Evolutionary conservation across 2,113 vertebrate species (phyloP), one percentile per base, ranked within the genome.

Genomic region (Pipra filicauda): DNA sequence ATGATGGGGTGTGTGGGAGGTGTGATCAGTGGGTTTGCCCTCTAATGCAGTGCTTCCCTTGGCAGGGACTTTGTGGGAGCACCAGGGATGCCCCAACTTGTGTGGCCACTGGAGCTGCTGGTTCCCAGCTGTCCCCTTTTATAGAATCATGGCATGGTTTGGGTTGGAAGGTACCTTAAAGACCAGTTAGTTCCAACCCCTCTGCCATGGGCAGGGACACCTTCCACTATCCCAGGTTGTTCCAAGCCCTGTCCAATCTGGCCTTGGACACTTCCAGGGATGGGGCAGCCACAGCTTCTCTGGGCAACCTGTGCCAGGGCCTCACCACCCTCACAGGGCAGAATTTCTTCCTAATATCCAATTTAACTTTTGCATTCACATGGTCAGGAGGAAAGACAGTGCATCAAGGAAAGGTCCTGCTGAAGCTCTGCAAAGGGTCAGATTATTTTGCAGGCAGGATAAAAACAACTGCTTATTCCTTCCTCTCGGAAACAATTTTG

Each of bases 361-460:
- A 46, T 57, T 31, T 57, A 64, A 35, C 24, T 35, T 37, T n/a
- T 43, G 54, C 22, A 5, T 23, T 71, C 8, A 3, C 3, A 1
- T 0, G 0, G 19, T 21, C 12, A 31, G 46, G 65, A 82, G 52
- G 35, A 51, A 76, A 18, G 65, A 22, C 4, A 24, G 16, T 0
- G 3, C 23, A 5, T 18, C 14, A 51, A 71, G 59, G 27, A 77
- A 51, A 84, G 27, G 59, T 52, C 66, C 61, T 81, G 83, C 61
- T 62, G 69, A 84, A 76, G 18, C 41, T 37, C 28, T 54, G 57
- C 58, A 69, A 73, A 78, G 65, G 73, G 43, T 85, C 57, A 31
- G 73, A 70, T 58, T 91, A 87, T 89, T 95, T 88, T 82, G 54
- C 85, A 95, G 87, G 57, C 91, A 75, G 88, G 28, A 74, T 41